These are phyloP conservation scores for Emydura subglobosa DNA, from an alignment of 2,113 vertebrate species.

Conservation along the genomic window DNA sequence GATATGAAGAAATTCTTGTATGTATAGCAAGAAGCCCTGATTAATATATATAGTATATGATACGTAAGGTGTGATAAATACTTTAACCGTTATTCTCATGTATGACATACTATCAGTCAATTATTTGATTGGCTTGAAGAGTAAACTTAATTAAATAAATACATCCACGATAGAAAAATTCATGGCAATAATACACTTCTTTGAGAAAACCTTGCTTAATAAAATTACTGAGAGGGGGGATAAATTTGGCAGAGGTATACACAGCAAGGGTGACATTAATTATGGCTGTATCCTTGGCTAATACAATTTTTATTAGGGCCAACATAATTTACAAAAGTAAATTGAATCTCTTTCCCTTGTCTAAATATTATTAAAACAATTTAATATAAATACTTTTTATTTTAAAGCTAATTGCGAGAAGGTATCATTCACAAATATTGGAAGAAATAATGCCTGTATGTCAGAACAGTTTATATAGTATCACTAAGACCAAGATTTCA, in stretches of 20 bases:
- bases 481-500: rapidly evolving
- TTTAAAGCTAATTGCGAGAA: background rate
- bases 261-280: constrained; percentile 9
- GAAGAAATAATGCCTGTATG: rapidly evolving
- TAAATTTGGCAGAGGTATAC: constrained; percentile 38
- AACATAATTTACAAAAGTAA: background rate
- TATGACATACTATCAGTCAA: background rate
- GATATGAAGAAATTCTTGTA: background rate
- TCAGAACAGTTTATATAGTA: background rate
- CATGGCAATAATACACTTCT: constrained; percentile 50
- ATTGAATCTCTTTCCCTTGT: background rate
- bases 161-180: constrained; percentile 23
- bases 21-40: background rate
- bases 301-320: background rate
- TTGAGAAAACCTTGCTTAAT: constrained; percentile 34
- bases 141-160: constrained; percentile 31
- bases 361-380: background rate
- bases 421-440: rapidly evolving
- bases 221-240: constrained; percentile 53
- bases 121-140: constrained; percentile 16
- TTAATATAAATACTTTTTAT: background rate
- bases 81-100: background rate
- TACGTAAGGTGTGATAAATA: background rate
- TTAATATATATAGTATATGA: rapidly evolving
- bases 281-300: constrained; percentile 28